Evolutionary conservation across 2,888 invertebrate species (phyloP), one percentile per base, ranked within the genome.

Genomic region (Aporophyla lueneburgensis): DNA sequence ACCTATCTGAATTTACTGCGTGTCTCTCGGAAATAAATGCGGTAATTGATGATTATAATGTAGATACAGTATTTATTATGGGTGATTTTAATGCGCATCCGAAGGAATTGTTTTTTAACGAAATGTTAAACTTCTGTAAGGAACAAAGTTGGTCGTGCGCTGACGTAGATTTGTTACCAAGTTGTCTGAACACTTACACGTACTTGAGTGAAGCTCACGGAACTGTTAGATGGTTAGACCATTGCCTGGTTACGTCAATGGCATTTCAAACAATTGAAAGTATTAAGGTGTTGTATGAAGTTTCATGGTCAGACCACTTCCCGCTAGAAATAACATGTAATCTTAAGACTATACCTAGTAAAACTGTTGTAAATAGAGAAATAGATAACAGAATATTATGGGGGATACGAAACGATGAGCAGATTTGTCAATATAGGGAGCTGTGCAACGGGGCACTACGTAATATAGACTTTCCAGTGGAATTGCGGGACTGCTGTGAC

Each of bases 261-360:
- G 54, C 67, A 68, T 68, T 68, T 68, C 54, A 68, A 54, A 54
- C 54, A 56, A 68, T 56, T 68, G 54, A 67, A 67, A 54, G 5
- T 40, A 40, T 67, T 67, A 54, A 54, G 5, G 40, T 67, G 19
- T 67, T 67, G 56, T 68, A 43, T 68, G 68, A 68, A 68, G 68
- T 68, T 56, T 68, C 56, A 43, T 56, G 56, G 43, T 56, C 43
- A 12, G 68, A 43, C 68, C 43, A 56, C 43, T 68, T 68, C 14
- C 58, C 58, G 0, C 5, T 69, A 0, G 69, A 69, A 58, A 69
- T 69, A 9, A 53, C 1, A 10, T 59, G 58, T 33, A 59, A 33
- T 24, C 27, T 59, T 33, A 49, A 59, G 69, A 27, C 9, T 49
- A 3, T 69, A 0, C 49, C 49, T 0, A 70, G 1, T 2, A 49